These are phyloP conservation scores for Tretioscincus oriximinensis DNA, from an alignment of 2,113 vertebrate genomes.

Conservation along the genomic window DNA sequence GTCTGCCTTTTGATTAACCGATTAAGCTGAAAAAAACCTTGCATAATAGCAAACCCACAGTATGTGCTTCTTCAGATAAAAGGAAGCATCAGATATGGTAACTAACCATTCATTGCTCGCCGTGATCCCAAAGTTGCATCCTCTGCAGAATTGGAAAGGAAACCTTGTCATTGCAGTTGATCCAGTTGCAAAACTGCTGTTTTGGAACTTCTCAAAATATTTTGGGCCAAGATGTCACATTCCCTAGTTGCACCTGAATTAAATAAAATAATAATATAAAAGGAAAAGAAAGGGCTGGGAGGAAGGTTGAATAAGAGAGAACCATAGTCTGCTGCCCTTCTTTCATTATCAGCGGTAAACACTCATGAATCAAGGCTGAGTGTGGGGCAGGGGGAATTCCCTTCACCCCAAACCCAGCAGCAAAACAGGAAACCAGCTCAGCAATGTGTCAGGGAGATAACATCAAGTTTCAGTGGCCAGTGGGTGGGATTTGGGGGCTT, in stretches of 20 bases:
- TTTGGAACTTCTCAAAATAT: neutral
- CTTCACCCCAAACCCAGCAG: neutral
- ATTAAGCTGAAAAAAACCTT: neutral
- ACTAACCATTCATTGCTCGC: neutral
- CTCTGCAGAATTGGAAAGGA: too few relatives aligned
- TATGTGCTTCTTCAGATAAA: neutral
- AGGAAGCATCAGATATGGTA: slow-evolving; percentile 4
- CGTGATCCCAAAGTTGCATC: too few relatives aligned
- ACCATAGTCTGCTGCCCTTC: neutral
- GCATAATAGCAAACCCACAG: slow-evolving; percentile 2
- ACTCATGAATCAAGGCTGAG: slow-evolving; percentile 1
- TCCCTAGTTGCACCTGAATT: neutral
- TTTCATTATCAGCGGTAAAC: too few relatives aligned
- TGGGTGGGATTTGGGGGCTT: neutral
- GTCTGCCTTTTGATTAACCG: slow-evolving; percentile 7
- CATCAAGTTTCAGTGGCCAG: slow-evolving; percentile 9
- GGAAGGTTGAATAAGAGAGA: neutral
- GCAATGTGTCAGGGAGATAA: neutral
- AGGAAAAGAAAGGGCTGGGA: neutral
- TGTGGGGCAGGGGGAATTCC: slow-evolving; percentile 19
- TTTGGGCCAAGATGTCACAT: too few relatives aligned
- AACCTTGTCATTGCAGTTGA: neutral
- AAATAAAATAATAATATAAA: neutral
- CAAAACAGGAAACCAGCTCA: slow-evolving; percentile 18
- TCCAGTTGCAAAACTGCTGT: too few relatives aligned